Evolutionary conservation across 2,113 vertebrate genomes (phyloP), one percentile per base, ranked within the genome.

Genomic region (Ciconia stormi): DNA sequence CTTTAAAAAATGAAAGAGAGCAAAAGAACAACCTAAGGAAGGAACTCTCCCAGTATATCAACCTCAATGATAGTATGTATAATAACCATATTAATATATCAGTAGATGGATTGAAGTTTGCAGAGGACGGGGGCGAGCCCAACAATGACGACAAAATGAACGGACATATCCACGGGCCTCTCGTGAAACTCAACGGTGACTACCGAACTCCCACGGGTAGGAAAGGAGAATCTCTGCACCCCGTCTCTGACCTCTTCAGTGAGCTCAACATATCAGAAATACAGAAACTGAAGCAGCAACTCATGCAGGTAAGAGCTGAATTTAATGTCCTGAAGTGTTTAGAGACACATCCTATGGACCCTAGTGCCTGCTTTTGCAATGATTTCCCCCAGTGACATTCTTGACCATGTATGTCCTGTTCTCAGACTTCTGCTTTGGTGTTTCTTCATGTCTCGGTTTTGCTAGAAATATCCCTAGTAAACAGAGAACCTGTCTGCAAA

Each of bases 221-320:
- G 87, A 99, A 99, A 95, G 99, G 98, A 73, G 99, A 99, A 62
- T 97, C 98, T 38, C 97, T 99, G 71, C 98, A 98, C 76, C 99
- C 99, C 0, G 99, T 99, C 72, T 99, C 99, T 2, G 99, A 99
- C 96, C 99, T 99, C 91, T 99, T 99, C 98, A 99, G 99, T 77
- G 99, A 99, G 95, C 99, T 99, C 91, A 99, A 99, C 97, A 98
- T 99, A 97, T 99, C 99, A 6, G 99, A 99, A 98, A 99, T 99
- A 97, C 99, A 99, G 98, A 99, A 99, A 87, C 96, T 99, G 77
- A 99, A 99, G 92, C 99, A 99, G 97, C 99, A 99, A 70, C 99
- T 99, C 32, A 98, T 99, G 96, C 99, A 99, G 99, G 99, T 99
- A 97, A 96, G 98, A 93, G 27, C 16, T 91, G 79, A 50, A 47